Conservation (phyloP, 2,888 invertebrate species). For the Congeria kusceri region DNA sequence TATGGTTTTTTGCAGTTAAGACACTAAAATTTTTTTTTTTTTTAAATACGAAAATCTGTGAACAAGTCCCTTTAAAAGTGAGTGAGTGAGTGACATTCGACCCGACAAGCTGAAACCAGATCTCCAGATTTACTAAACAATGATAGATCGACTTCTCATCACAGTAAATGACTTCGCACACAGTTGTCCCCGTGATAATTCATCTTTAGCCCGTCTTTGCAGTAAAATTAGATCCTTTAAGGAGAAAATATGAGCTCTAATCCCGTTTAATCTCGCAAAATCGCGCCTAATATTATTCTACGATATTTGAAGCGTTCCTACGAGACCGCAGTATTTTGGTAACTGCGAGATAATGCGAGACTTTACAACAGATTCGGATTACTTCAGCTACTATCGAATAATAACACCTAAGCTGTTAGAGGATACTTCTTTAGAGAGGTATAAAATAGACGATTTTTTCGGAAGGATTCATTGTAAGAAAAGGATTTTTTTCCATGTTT, state of each 20-base stretch:
- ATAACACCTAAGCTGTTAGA: conserved; percentile 59
- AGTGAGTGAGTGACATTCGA: too few relatives aligned
- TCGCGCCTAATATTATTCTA: conserved; percentile 56
- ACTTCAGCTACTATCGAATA: conserved; percentile 63
- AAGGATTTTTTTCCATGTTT: conserved; percentile 9
- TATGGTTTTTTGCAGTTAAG: too few relatives aligned
- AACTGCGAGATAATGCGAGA: conserved; percentile 62
- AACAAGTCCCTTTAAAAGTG: too few relatives aligned
- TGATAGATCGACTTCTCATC: conserved; percentile 40
- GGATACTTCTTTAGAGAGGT: conserved; percentile 24
- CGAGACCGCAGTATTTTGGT: conserved; percentile 61
- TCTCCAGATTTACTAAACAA: conserved; percentile 45
- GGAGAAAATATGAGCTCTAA: conserved; percentile 58
- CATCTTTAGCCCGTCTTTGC: conserved; percentile 23
- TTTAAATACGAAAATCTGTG: too few relatives aligned
- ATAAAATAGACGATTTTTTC: conserved; percentile 30
- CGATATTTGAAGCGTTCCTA: conserved; percentile 49
- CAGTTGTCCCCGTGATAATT: conserved; percentile 23
- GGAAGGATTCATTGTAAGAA: conserved; percentile 18
- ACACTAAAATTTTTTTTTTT: too few relatives aligned
- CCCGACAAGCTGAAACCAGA: too few relatives aligned
- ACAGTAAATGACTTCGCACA: conserved; percentile 32
- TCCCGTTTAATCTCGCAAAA: conserved; percentile 59
- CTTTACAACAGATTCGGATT: conserved; percentile 65
- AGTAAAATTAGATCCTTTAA: conserved; percentile 51